These are phyloP conservation scores for Phortica okadai DNA, from an alignment of 2,888 invertebrate genomes.

Conservation along the genomic window DNA sequence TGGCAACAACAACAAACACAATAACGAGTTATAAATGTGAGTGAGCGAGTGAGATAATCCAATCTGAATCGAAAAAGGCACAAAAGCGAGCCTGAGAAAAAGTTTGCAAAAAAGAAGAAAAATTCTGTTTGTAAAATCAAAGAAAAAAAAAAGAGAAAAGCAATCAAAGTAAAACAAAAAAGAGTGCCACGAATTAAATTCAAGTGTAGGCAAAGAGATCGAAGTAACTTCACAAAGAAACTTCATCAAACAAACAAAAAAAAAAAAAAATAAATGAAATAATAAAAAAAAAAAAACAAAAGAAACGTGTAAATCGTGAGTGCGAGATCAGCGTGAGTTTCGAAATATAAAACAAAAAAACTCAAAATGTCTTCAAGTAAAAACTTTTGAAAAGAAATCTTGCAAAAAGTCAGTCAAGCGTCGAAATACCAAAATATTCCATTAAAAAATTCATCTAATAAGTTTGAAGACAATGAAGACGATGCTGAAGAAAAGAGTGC, in stretches of 20 bases:
- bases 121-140: conserved; percentile 41
- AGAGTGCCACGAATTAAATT: conserved; percentile 46
- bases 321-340: background rate
- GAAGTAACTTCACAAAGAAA: conserved; percentile 1
- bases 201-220: conserved; percentile 16
- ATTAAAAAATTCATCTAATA: background rate
- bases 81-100: conserved; percentile 31
- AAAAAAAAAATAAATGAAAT: background rate
- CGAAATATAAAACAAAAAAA: background rate
- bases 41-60: background rate
- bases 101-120: conserved; percentile 21
- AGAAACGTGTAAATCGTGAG: background rate
- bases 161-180: conserved; percentile 40
- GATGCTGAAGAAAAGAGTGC: background rate
- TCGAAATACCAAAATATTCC: conserved; percentile 4
- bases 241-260: background rate
- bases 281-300: background rate
- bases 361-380: background rate
- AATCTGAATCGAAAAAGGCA: conserved; percentile 3
- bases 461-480: background rate
- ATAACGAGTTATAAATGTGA: conserved; percentile 34
- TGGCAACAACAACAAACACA: background rate
- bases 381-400: background rate
- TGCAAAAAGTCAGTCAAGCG: background rate
- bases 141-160: conserved; percentile 29